Base-by-base conservation (phyloP, 2,888 invertebrate genomes). In the Cosmia pyralina region DNA sequence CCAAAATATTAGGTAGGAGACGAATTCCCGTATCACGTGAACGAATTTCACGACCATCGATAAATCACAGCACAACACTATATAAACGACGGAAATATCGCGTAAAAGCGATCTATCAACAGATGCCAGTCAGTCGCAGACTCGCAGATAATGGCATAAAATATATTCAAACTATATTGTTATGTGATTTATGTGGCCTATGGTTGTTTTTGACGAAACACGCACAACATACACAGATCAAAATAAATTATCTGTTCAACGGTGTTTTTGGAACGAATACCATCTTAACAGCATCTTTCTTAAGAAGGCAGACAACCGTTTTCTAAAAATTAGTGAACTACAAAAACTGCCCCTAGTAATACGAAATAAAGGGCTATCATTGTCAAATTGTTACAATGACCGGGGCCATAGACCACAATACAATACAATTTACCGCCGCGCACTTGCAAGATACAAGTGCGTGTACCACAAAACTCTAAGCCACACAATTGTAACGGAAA, bases 81-180 rank as follows among this genome's bases (percentile, higher is more conserved):
- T 41, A 71, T 72, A 86, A 82, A 83, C 72, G 85, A 62, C 85
- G 87, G 86, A 87, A 85, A 88, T 88, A 88, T 75, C 84, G 76
- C 84, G 84, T 85, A 83, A 88, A 80, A 88, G 79, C 53, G 34
- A 72, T 55, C 75, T 34, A 60, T 72, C 75, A 62, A 55, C 75
- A 62, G 79, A 75, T 50, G 75, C 73, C 41, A 41, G 79, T 53
- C 41, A 15, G 69, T 69, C 34, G 59, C 58, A 38, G 69, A 69
- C 72, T 69, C 17, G 10, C 28, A 59, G 46, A 59, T 59, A 28
- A 38, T 52, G n/a, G 46, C 13, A 48, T 28, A 53, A 53, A 71
- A 11, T 53, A 55, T 17, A n/a, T 34, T 44, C 4, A 41, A 28
- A 38, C 17, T 46, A 7, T 28, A 28, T n/a, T n/a, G n/a, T n/a